Evolutionary conservation across 2,113 vertebrate species (phyloP).

Genomic region (Rhinoptilus africanus): DNA sequence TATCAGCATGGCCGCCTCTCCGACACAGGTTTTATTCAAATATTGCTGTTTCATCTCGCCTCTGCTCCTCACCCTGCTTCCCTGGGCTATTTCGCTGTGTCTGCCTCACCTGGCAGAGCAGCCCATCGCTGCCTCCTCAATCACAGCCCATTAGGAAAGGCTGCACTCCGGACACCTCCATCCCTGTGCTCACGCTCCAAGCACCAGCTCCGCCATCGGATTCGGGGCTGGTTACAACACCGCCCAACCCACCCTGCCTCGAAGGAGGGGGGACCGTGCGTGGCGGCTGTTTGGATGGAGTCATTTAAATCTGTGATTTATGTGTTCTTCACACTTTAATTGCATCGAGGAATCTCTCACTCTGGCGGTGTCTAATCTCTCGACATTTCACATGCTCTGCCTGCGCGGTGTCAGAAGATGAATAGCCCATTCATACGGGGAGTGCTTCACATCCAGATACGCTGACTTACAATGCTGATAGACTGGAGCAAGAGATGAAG

Average conservation of each 20-base stretch:
- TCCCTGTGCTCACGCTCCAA: not conserved
- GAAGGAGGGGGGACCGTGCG: accelerated
- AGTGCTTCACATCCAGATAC: conserved; percentile 23
- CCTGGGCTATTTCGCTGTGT: not conserved
- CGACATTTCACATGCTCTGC: conserved; percentile 31
- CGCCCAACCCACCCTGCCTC: not conserved
- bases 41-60: conserved; percentile 28
- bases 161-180: not conserved
- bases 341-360: conserved; percentile 42
- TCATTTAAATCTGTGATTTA: conserved; percentile 5
- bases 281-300: not conserved
- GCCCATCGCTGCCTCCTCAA: not conserved
- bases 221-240: accelerated
- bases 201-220: accelerated
- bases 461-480: conserved; percentile 30
- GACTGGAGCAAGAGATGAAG: conserved; percentile 23
- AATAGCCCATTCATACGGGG: conserved; percentile 33
- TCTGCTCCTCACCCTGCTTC: conserved; percentile 1
- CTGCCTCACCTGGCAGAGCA: not conserved
- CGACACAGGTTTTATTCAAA: conserved; percentile 51
- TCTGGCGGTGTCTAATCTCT: conserved; percentile 27
- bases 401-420: conserved; percentile 5
- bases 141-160: not conserved
- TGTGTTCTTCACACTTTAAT: conserved; percentile 56
- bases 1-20: conserved; percentile 56